Evolutionary conservation across 2,888 invertebrate genomes (phyloP).

Genomic region (Prosapia bicincta): DNA sequence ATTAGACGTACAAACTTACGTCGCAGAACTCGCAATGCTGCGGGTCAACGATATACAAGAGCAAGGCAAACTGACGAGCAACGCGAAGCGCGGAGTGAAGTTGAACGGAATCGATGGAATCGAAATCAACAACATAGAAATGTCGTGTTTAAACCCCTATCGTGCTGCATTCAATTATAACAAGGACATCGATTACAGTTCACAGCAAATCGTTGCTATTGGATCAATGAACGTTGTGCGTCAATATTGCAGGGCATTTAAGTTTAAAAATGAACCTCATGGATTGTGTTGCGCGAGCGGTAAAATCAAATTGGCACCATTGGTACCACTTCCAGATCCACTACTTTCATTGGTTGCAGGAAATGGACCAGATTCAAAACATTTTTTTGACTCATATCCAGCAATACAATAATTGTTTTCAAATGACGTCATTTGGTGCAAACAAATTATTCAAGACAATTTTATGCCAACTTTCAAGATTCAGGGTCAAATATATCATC

Average conservation of each 20-base stretch:
- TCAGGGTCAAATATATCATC: conserved; percentile 36
- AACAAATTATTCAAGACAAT: background rate
- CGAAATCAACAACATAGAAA: no score
- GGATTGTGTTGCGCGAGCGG: background rate
- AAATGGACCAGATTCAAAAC: background rate
- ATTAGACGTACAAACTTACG: background rate
- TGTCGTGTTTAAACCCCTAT: background rate
- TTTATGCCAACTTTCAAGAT: conserved; percentile 5
- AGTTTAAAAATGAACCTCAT: background rate
- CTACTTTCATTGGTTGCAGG: conserved; percentile 9
- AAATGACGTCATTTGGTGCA: background rate
- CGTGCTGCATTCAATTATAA: background rate
- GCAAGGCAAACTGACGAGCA: no score
- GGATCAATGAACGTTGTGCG: background rate
- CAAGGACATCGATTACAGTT: background rate
- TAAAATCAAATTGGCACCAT: background rate
- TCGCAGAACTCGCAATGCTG: no score
- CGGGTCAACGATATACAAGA: no score
- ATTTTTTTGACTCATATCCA: background rate
- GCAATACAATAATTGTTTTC: background rate
- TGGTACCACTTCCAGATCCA: conserved; percentile 5
- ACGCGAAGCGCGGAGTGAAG: no score
- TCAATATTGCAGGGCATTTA: background rate
- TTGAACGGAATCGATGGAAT: no score
- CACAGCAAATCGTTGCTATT: background rate